Base-by-base conservation (phyloP, 1,140 invertebrate genomes). In the Oscheius sp. region DNA sequence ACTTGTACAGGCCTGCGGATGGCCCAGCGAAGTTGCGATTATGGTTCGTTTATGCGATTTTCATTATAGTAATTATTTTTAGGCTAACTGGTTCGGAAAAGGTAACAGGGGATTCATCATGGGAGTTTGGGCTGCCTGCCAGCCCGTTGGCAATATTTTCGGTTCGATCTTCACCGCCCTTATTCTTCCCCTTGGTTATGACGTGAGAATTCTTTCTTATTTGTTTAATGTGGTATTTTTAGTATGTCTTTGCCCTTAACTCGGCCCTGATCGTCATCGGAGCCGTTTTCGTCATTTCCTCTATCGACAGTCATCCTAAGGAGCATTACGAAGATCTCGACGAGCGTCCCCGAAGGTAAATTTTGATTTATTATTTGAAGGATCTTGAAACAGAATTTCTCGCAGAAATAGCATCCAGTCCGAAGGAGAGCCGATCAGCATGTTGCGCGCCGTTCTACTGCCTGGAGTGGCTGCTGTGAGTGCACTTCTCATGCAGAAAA, bases 61-160 rank as follows among this genome's bases (percentile, higher is more conserved):
- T 72, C 81, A 35, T 83, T 86, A 75, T 38, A 80, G 1, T 23
- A 46, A 20, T 73, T 38, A 62, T 13, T 67, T 84, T 38, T 75
- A 85, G 83, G 82, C 80, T 20, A 87, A 86, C 72, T 86, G 85
- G 85, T 86, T 87, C 65, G 78, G 82, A n/a, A 78, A 85, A 71
- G 68, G 75, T 66, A 87, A 86, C 78, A 84, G 86, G 15, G 87
- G 87, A 15, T 79, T 87, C 31, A 77, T 88, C 1, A 80, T 88
- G 63, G 87, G 87, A 32, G 35, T 87, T 1, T 88, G 87, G 87
- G 85, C 86, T 74, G 81, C 86, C 0, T 87, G 86, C 82, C 86
- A 87, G 10, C 86, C 86, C 42, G 84, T 88, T 28, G 87, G 87
- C 13, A 88, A 88, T 74, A 88, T 88, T 46, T 78, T 88, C 29